Conservation (phyloP, 2,888 invertebrate genomes). For the Arctia plantaginis region DNA sequence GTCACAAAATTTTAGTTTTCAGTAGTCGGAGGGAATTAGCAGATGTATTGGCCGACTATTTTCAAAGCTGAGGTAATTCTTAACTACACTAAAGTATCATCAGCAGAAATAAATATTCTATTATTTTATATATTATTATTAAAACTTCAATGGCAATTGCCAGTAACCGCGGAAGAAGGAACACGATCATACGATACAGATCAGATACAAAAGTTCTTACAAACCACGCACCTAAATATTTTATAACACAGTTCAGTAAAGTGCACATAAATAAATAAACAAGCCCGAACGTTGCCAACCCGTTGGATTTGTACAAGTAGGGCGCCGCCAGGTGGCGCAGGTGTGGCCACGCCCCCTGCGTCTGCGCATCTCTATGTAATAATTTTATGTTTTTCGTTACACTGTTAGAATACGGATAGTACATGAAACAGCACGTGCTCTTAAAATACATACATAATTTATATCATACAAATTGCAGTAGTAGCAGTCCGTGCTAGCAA, state of each 20-base stretch:
- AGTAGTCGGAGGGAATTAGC: too few species aligned
- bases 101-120: not conserved
- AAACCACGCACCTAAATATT: slow-evolving; percentile 19
- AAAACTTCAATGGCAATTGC: not conserved
- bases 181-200: not conserved
- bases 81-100: not conserved
- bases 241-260: slow-evolving; percentile 23
- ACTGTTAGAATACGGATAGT: slow-evolving; percentile 1
- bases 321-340: slow-evolving; percentile 53
- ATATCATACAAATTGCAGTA: not conserved
- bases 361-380: slow-evolving; percentile 35
- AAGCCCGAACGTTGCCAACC: slow-evolving; percentile 22
- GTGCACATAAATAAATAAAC: slow-evolving; percentile 28
- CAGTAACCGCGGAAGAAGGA: not conserved
- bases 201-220: not conserved
- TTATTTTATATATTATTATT: not conserved
- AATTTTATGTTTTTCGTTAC: slow-evolving; percentile 15
- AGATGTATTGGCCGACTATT: not conserved
- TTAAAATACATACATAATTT: not conserved
- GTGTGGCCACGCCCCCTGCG: slow-evolving; percentile 52
- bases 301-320: slow-evolving; percentile 40
- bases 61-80: not conserved
- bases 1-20: too few species aligned
- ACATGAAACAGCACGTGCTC: not conserved
- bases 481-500: not conserved